These are phyloP conservation scores for Sarcophilus harrisii DNA, from an alignment of 2,797 vertebrate genomes.

Conservation along the genomic window DNA sequence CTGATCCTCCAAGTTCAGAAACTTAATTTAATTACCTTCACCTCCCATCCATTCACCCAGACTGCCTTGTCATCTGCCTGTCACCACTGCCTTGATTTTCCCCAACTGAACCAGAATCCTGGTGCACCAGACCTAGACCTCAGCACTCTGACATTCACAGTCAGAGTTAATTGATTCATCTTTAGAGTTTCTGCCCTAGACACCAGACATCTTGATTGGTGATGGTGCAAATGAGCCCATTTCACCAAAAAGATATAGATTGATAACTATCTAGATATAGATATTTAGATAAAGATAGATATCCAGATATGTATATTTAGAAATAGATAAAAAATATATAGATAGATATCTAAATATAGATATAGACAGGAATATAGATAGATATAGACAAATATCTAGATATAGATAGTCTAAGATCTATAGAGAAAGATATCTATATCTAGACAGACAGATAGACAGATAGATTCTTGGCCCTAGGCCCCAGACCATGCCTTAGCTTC, in stretches of 20 bases:
- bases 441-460: not conserved
- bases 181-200: not conserved
- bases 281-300: too few relatives aligned
- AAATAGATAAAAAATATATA: too few relatives aligned
- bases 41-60: not conserved
- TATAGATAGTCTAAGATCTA: not conserved
- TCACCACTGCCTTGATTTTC: not conserved
- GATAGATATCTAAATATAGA: too few relatives aligned
- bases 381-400: too few relatives aligned
- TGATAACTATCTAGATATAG: too few relatives aligned
- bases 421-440: not conserved
- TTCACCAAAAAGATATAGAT: not conserved
- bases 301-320: too few relatives aligned
- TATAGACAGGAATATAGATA: too few relatives aligned
- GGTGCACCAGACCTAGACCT: not conserved
- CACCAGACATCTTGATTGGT: not conserved
- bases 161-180: not conserved
- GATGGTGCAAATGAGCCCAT: not conserved
- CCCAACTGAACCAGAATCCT: not conserved
- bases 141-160: not conserved
- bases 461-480: not conserved
- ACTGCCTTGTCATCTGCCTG: not conserved
- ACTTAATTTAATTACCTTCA: not conserved
- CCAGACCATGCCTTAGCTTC: not conserved
- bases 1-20: not conserved